Evolutionary conservation across 2,113 vertebrate genomes (phyloP).

Genomic region (Psilopsiagon aymara): DNA sequence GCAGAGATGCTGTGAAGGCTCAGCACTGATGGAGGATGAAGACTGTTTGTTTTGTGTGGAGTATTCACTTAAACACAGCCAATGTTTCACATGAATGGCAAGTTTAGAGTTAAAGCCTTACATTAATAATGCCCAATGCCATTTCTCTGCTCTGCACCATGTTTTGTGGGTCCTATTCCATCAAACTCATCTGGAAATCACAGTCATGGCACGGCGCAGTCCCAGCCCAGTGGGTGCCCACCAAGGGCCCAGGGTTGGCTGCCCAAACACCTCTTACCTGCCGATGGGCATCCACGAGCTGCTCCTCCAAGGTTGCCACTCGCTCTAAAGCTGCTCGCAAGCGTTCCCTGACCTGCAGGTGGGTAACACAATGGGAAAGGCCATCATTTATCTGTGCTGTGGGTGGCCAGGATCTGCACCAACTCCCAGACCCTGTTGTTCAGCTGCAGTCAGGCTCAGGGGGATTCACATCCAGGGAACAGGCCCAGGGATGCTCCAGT

Average conservation of each 20-base stretch:
- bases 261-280: constrained; percentile 78
- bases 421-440: neutral
- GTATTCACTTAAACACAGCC: neutral
- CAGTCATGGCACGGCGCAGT: accelerated
- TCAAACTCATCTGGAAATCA: neutral
- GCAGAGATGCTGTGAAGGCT: neutral
- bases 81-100: neutral
- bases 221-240: neutral
- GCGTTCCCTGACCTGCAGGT: constrained; percentile 89
- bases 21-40: neutral
- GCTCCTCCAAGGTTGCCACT: constrained; percentile 90
- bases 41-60: neutral
- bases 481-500: neutral
- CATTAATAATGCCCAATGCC: neutral
- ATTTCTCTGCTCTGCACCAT: neutral
- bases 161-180: neutral
- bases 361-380: neutral
- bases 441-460: neutral
- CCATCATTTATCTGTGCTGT: neutral
- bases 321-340: constrained; percentile 90
- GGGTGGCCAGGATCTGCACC: neutral
- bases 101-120: neutral
- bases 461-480: neutral
- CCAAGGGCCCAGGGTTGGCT: neutral
- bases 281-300: constrained; percentile 85